Evolutionary conservation across 2,888 invertebrate species (phyloP).

Genomic region (Rotaria sp.): DNA sequence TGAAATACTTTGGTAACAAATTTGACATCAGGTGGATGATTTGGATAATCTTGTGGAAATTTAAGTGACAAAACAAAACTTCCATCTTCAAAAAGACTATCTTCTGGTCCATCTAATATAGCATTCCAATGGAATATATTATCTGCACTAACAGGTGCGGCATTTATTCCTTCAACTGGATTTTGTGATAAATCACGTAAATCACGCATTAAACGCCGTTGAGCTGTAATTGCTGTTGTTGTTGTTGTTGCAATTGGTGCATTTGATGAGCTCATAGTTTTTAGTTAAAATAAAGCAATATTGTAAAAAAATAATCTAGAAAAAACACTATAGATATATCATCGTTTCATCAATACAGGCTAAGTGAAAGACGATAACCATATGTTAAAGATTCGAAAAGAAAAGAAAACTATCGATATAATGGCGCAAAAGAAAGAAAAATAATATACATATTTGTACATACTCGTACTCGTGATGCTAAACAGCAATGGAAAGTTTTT

Average conservation of each 20-base stretch:
- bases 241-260: neutral
- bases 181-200: conserved; percentile 4
- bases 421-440: too few relatives aligned
- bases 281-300: too few relatives aligned
- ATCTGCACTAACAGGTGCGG: neutral
- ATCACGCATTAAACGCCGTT: conserved; percentile 95
- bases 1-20: conserved; percentile 24
- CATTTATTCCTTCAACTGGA: conserved; percentile 14
- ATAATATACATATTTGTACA: too few relatives aligned
- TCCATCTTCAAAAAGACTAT: conserved; percentile 18
- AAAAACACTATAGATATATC: too few relatives aligned
- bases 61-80: neutral
- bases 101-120: neutral
- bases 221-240: conserved; percentile 67
- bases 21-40: neutral
- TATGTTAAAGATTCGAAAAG: too few relatives aligned
- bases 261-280: too few relatives aligned
- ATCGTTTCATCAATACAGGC: too few relatives aligned
- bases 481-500: too few relatives aligned
- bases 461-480: too few relatives aligned
- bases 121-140: conserved; percentile 16
- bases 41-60: conserved; percentile 8
- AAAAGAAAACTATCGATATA: too few relatives aligned
- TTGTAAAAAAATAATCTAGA: too few relatives aligned
- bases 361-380: too few relatives aligned